Evolutionary conservation across 1,140 invertebrate genomes (phyloP).

Genomic region (Drosophila pruinosa): DNA sequence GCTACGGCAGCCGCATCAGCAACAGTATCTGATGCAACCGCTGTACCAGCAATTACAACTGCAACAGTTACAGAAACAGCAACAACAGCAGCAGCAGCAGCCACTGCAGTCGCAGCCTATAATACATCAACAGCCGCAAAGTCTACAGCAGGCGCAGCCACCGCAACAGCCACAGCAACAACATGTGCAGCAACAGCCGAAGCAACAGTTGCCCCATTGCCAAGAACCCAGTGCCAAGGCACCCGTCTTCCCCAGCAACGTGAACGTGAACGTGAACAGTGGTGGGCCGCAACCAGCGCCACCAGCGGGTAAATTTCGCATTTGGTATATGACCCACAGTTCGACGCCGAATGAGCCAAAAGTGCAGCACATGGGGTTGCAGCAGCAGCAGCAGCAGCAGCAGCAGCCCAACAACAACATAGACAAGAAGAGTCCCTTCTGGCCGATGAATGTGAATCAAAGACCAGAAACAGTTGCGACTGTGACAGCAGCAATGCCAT

Average conservation of each 20-base stretch:
- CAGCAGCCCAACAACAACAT: background rate
- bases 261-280: background rate
- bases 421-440: background rate
- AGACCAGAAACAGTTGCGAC: background rate
- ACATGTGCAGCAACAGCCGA: too few relatives aligned
- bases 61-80: background rate
- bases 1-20: background rate
- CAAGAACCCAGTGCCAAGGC: background rate
- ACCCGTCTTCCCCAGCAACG: background rate
- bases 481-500: background rate
- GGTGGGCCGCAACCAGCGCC: background rate
- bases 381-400: background rate
- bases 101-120: too few relatives aligned
- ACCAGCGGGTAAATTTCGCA: background rate
- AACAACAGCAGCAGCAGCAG: too few relatives aligned
- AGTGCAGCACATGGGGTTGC: background rate
- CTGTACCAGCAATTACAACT: background rate
- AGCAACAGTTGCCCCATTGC: background rate
- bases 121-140: too few relatives aligned
- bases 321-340: conserved; percentile 15
- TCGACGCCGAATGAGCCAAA: background rate
- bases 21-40: background rate
- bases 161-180: too few relatives aligned
- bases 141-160: too few relatives aligned
- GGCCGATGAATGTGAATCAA: background rate